Evolutionary conservation across 2,113 vertebrate genomes (phyloP).

Genomic region (Tetrax tetrax): DNA sequence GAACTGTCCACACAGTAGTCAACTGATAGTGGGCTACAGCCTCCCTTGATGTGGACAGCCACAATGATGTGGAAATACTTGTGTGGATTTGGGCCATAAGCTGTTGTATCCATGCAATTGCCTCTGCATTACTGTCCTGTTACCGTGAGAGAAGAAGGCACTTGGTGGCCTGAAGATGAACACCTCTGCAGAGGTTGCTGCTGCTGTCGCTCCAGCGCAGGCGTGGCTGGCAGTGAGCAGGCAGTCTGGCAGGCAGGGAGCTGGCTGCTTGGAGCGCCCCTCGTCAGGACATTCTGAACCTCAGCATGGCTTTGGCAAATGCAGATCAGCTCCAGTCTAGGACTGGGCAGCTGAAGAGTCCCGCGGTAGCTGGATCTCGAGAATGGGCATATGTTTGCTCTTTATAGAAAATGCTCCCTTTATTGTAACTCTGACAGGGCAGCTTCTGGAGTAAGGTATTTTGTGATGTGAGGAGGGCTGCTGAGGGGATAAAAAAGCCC

Average conservation of each 20-base stretch:
- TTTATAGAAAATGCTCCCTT: not conserved
- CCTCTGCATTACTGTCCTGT: not conserved
- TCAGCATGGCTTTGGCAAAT: not conserved
- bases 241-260: not conserved
- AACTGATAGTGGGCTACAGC: not conserved
- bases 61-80: not conserved
- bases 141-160: not conserved
- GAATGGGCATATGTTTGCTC: not conserved
- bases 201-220: rapidly evolving
- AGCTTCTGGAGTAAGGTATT: not conserved
- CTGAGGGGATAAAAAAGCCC: too few relatives aligned
- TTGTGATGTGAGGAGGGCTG: not conserved
- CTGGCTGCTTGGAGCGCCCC: not conserved
- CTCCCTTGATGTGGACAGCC: not conserved
- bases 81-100: not conserved
- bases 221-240: not conserved
- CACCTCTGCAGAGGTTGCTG: rapidly evolving
- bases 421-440: not conserved
- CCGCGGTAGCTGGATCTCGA: not conserved
- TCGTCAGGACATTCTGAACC: not conserved
- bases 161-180: not conserved
- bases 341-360: not conserved
- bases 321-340: not conserved
- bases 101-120: not conserved
- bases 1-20: rapidly evolving